These are phyloP conservation scores for Venturia canescens DNA, from an alignment of 1,140 invertebrate species.

Conservation along the genomic window DNA sequence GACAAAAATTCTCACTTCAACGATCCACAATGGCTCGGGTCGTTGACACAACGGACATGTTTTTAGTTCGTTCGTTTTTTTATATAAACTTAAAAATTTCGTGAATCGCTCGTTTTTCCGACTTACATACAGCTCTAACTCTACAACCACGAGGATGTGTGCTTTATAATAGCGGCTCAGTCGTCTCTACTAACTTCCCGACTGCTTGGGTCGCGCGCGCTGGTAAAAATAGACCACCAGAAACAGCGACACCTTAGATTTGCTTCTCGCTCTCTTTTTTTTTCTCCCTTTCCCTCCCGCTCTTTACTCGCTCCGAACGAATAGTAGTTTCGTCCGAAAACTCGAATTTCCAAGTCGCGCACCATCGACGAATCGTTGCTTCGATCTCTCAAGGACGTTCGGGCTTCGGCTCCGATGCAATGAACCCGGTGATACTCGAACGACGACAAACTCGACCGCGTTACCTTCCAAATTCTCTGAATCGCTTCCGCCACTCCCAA, in stretches of 20 bases:
- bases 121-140: slow-evolving; percentile 60
- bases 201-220: slow-evolving; percentile 64
- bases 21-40: not conserved
- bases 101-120: slow-evolving; percentile 38
- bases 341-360: not conserved
- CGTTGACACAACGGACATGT: not conserved
- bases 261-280: slow-evolving; percentile 46
- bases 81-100: not conserved
- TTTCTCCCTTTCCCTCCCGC: slow-evolving; percentile 4
- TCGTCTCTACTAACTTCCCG: slow-evolving; percentile 64
- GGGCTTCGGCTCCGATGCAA: too few relatives aligned
- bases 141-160: slow-evolving; percentile 60
- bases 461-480: too few relatives aligned
- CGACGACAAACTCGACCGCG: too few relatives aligned
- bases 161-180: slow-evolving; percentile 68
- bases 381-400: too few relatives aligned
- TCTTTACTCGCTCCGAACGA: slow-evolving; percentile 10
- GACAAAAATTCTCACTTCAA: slow-evolving; percentile 20
- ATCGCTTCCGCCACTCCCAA: too few relatives aligned
- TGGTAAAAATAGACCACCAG: slow-evolving; percentile 71
- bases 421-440: not conserved
- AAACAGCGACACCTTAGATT: slow-evolving; percentile 71
- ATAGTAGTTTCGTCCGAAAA: not conserved
- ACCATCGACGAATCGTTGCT: too few relatives aligned
- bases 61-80: slow-evolving; percentile 8